Percentiles rank a stretch among this genome's conserved stretches.
Evolutionary conservation across 1,140 invertebrate species (phyloP).

Genomic region (Gryon sp.): DNA sequence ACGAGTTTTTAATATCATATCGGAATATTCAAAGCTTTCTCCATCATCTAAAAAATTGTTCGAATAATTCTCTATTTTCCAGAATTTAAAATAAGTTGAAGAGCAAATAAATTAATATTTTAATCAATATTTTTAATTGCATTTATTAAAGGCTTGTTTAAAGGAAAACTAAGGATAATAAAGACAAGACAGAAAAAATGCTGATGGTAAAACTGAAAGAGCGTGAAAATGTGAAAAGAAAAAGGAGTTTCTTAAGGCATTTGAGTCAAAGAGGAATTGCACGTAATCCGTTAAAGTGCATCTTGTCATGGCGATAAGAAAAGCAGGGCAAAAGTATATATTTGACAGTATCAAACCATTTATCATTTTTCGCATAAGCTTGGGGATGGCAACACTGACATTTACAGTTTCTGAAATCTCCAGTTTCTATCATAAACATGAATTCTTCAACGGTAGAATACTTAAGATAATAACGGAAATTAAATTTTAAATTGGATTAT

Average conservation of each 20-base stretch:
- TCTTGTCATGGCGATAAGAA: conserved; percentile 57
- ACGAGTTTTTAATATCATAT: conserved; percentile 68
- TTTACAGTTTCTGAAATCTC: conserved; percentile 2
- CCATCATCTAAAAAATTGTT: conserved; percentile 68
- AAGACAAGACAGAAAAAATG: conserved; percentile 27
- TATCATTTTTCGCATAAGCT: conserved; percentile 49
- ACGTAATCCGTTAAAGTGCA: conserved; percentile 70
- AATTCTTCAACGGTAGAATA: too few species aligned
- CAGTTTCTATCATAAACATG: conserved; percentile 33
- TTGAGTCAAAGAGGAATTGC: conserved; percentile 57
- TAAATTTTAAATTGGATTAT: too few species aligned
- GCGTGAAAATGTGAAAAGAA: conserved; percentile 17
- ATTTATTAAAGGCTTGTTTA: too few species aligned
- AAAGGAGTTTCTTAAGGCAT: conserved; percentile 29
- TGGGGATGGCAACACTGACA: too few species aligned
- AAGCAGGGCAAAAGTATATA: conserved; percentile 44
- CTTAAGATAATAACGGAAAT: too few species aligned
- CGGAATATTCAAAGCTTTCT: conserved; percentile 44
- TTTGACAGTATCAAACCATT: conserved; percentile 53
- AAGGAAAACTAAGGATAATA: too few species aligned
- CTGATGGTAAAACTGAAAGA: conserved; percentile 27
- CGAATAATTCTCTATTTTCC: too few species aligned
- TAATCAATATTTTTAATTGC: too few species aligned
- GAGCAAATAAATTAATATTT: too few species aligned
- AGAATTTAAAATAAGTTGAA: too few species aligned